Evolutionary conservation across 2,888 invertebrate genomes (phyloP).

Genomic region (Anticlea derivata): DNA sequence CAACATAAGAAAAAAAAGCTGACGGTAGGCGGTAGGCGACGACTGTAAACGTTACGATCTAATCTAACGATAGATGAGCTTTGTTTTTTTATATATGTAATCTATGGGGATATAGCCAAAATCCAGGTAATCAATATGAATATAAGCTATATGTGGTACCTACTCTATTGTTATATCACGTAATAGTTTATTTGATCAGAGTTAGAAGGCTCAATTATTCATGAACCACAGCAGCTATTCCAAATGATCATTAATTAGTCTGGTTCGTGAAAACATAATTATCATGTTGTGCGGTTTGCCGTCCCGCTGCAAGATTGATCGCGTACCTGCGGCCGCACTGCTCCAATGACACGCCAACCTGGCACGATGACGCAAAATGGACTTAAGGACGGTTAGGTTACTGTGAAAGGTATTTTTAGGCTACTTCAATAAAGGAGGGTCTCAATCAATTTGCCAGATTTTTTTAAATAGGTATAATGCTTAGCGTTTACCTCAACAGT

Average conservation of each 20-base stretch:
- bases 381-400: background rate
- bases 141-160: no score
- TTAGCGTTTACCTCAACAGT: no score
- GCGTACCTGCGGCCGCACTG: constrained; percentile 23
- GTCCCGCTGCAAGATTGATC: constrained; percentile 43
- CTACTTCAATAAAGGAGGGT: no score
- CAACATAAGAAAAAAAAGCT: no score
- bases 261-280: constrained; percentile 41
- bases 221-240: constrained; percentile 29
- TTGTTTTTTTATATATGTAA: no score
- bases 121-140: no score
- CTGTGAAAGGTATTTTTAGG: background rate
- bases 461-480: no score
- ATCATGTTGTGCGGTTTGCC: constrained; percentile 39
- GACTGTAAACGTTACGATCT: no score
- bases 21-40: no score
- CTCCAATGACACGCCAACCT: constrained; percentile 31
- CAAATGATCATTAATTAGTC: constrained; percentile 40
- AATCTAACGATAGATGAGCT: no score
- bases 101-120: no score
- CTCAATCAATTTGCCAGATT: no score
- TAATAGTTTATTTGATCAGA: constrained; percentile 20
- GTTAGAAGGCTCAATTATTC: constrained; percentile 33
- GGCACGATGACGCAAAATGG: constrained; percentile 22
- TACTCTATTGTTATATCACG: background rate